Evolutionary conservation across 2,797 vertebrate species (phyloP).

Genomic region (Xiphorhynchus erythropygius): DNA sequence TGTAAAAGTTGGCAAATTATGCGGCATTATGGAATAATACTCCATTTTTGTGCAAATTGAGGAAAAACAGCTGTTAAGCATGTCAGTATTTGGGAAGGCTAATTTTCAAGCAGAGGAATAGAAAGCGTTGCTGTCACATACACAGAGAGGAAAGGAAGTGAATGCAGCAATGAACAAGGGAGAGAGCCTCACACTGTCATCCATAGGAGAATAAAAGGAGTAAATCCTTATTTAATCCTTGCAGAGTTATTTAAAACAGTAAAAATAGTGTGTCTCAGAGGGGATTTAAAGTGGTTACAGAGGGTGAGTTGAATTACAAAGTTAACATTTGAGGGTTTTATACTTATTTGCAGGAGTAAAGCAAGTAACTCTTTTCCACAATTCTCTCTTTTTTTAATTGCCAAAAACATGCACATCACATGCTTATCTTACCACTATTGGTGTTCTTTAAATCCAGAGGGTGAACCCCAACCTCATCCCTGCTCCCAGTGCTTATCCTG

Average conservation of each 20-base stretch:
- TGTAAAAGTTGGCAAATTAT: constrained; percentile 29
- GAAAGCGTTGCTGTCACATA: neutral
- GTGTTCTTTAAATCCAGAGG: neutral
- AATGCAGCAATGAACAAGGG: neutral
- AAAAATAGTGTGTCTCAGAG: constrained; percentile 31
- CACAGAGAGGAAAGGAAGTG: neutral
- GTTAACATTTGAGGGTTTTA: neutral
- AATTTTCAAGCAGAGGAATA: constrained; percentile 31
- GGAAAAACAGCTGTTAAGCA: constrained; percentile 18
- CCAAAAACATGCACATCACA: neutral
- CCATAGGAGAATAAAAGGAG: constrained; percentile 25
- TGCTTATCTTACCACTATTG: neutral
- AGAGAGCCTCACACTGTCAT: neutral
- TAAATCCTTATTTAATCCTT: constrained; percentile 62
- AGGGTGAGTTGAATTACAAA: constrained; percentile 32
- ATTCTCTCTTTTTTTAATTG: neutral
- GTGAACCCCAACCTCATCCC: neutral
- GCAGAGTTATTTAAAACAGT: constrained; percentile 62
- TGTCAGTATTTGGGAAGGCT: constrained; percentile 4
- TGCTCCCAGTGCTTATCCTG: neutral
- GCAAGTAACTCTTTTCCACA: neutral
- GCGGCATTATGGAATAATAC: neutral
- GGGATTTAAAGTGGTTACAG: constrained; percentile 23
- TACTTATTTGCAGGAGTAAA: neutral
- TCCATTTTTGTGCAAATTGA: constrained; percentile 40